A percentile compares a stretch with the other conserved stretches of the same genome.
Conservation (phyloP, 1,140 invertebrate genomes). For the Littorina saxatilis region DNA sequence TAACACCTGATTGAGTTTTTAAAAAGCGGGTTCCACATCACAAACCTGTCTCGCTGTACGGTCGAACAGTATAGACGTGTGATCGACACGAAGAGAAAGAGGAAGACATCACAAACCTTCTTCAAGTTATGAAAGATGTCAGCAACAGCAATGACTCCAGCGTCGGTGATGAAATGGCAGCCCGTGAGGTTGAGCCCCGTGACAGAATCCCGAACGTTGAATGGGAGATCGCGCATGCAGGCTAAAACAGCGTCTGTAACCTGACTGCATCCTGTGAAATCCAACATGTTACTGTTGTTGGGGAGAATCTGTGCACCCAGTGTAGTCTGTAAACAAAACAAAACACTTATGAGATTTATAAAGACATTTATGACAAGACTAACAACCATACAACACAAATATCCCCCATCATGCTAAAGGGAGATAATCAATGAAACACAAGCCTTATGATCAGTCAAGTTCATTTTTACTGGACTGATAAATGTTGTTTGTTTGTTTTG, state of each 20-base stretch:
- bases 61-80: too few relatives aligned
- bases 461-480: too few relatives aligned
- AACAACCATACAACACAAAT: too few relatives aligned
- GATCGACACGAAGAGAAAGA: too few relatives aligned
- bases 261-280: constrained; percentile 14
- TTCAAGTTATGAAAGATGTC: neutral
- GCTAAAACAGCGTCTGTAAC: constrained; percentile 25
- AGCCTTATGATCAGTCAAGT: too few relatives aligned
- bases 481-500: too few relatives aligned
- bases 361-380: neutral
- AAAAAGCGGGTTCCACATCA: too few relatives aligned
- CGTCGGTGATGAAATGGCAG: constrained; percentile 32
- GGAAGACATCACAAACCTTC: too few relatives aligned
- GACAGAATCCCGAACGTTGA: neutral
- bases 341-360: neutral
- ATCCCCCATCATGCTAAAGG: too few relatives aligned
- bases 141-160: constrained; percentile 5
- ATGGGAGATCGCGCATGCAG: neutral
- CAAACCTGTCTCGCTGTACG: too few relatives aligned
- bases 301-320: neutral
- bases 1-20: too few relatives aligned
- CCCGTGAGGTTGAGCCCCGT: neutral
- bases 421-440: too few relatives aligned
- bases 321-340: neutral
- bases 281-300: constrained; percentile 15